Base-by-base conservation (phyloP, 2,888 invertebrate species). In the Agrotis puta region DNA sequence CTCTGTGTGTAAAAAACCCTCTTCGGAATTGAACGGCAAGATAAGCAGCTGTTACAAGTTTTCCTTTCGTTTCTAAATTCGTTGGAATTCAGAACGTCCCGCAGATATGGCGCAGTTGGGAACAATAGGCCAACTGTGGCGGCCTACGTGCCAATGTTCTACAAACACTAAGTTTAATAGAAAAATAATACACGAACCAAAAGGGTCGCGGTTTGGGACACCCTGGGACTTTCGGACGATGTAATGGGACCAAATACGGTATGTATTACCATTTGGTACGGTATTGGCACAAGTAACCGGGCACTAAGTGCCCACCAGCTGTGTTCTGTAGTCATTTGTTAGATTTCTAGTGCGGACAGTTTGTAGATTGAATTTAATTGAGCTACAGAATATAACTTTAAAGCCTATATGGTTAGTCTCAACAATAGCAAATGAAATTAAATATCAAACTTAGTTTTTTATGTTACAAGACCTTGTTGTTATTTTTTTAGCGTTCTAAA, bases 21-120 rank as follows among this genome's bases (percentile, higher is more conserved):
- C 64, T 66, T 71, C 18, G 33, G 58, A 77, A 81, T 75, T 72
- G 69, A 73, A 67, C 53, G 62, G 62, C 43, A 70, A 71, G 81
- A 82, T 82, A 82, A 84, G 71, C 79, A 79, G 82, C 79, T 82
- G 82, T 68, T 82, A 67, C 79, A 79, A 79, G 79, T 54, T 82
- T 77, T 79, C 82, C 57, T 72, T 77, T 78, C 67, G 58, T 62
- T 79, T 79, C 64, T 67, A 82, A 82, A 78, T 82, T 73, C 62
- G 62, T 48, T 64, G 79, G 54, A 67, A 82, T 72, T 58, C 45
- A 45, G 61, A 74, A 51, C 62, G 64, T 70, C 64, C 66, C 67
- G 50, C 71, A 63, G 56, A 72, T 78, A 72, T 68, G 63, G 68
- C 70, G 79, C 68, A 70, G 70, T 79, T 73, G 76, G 72, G n/a